Evolutionary conservation across 1,140 invertebrate species (phyloP).

Genomic region (Dendrolimus punctatus): DNA sequence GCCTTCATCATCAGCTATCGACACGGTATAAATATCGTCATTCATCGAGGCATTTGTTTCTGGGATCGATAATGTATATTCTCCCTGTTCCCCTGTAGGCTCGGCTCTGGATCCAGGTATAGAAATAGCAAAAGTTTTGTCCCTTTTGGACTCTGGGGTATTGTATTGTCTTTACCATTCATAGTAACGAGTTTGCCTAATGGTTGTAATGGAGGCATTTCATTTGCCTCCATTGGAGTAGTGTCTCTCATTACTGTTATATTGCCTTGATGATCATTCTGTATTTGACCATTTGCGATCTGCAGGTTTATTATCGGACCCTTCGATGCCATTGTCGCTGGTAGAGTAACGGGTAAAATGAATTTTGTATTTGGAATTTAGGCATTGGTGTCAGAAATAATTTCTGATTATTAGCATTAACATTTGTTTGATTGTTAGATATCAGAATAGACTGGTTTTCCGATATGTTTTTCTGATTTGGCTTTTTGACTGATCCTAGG

Average conservation of each 20-base stretch:
- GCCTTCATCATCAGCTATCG: slow-evolving; percentile 61
- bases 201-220: slow-evolving; percentile 60
- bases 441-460: slow-evolving; percentile 66
- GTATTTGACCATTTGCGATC: slow-evolving; percentile 69
- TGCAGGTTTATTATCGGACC: slow-evolving; percentile 67
- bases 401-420: slow-evolving; percentile 60
- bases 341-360: slow-evolving; percentile 58
- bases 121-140: slow-evolving; percentile 53
- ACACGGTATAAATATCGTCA: slow-evolving; percentile 68
- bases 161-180: slow-evolving; percentile 47
- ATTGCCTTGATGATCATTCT: slow-evolving; percentile 67
- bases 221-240: slow-evolving; percentile 31
- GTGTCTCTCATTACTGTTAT: slow-evolving; percentile 68
- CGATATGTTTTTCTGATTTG: slow-evolving; percentile 34
- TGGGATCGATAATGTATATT: slow-evolving; percentile 66
- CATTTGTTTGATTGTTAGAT: slow-evolving; percentile 55
- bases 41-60: slow-evolving; percentile 67
- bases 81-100: slow-evolving; percentile 62
- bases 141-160: slow-evolving; percentile 47
- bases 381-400: slow-evolving; percentile 64
- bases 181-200: slow-evolving; percentile 42
- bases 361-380: slow-evolving; percentile 65
- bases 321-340: slow-evolving; percentile 63
- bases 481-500: slow-evolving; percentile 59
- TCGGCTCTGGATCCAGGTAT: slow-evolving; percentile 65